Percentiles rank a stretch among this genome's conserved stretches.
Conservation (phyloP, 2,888 invertebrate species). For the Yponomeuta plumbellus region DNA sequence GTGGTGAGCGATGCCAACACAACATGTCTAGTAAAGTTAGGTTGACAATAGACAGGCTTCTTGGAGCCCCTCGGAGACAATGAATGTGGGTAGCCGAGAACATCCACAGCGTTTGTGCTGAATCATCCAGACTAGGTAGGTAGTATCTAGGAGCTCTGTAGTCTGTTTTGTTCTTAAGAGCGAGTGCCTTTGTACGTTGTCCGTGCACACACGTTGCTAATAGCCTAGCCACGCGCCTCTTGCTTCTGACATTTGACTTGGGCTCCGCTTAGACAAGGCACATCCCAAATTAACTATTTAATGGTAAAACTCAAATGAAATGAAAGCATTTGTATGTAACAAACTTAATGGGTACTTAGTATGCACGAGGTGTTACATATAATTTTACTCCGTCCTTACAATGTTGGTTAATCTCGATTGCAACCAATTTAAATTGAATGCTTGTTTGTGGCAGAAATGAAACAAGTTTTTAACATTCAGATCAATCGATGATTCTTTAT, state of each 20-base stretch:
- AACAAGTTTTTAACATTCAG: slow-evolving; percentile 63
- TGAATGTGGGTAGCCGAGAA: not conserved
- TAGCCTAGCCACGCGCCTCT: not conserved
- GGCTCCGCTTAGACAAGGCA: not conserved
- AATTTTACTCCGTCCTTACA: too few species aligned
- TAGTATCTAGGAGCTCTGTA: not conserved
- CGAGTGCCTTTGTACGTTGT: not conserved
- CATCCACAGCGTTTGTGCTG: not conserved
- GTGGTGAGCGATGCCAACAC: not conserved
- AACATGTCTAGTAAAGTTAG: not conserved
- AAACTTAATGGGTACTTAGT: too few species aligned
- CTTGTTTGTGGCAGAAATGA: slow-evolving; percentile 37
- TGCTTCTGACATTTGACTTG: not conserved
- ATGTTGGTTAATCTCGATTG: not conserved
- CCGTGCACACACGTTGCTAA: not conserved
- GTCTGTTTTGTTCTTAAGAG: not conserved
- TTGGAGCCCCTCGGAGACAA: not conserved
- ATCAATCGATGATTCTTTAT: slow-evolving; percentile 74
- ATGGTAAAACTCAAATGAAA: not conserved
- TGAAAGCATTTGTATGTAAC: too few species aligned
- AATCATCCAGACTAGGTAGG: not conserved
- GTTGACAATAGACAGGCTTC: not conserved
- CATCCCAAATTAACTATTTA: too few species aligned
- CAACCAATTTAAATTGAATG: not conserved
- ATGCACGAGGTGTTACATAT: too few species aligned